Evolutionary conservation across 2,797 vertebrate species (phyloP).

Genomic region (Spheniscus humboldti): DNA sequence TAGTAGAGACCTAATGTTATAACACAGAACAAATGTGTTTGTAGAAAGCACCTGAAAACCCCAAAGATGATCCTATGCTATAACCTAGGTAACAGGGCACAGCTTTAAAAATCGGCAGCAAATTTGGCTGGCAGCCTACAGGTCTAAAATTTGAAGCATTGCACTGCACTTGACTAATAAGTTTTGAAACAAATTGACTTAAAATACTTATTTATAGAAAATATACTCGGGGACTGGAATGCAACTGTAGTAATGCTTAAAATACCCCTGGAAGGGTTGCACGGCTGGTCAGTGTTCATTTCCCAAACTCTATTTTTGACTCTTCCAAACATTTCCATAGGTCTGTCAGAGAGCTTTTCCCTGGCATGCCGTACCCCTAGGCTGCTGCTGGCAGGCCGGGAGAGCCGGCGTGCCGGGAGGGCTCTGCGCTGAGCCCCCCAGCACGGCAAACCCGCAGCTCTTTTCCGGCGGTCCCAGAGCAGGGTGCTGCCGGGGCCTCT

Average conservation of each 20-base stretch:
- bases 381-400: background rate
- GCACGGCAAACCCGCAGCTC: background rate
- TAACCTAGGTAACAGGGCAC: background rate
- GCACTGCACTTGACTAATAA: background rate
- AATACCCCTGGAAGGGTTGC: background rate
- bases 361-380: rapidly evolving
- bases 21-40: background rate
- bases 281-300: background rate
- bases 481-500: background rate
- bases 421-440: background rate
- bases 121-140: background rate
- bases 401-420: background rate
- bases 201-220: slow-evolving; percentile 22
- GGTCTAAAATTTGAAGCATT: background rate
- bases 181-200: background rate
- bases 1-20: background rate
- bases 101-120: background rate
- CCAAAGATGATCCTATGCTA: background rate
- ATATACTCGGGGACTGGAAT: background rate
- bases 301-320: background rate
- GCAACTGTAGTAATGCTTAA: background rate
- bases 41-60: background rate
- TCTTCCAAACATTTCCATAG: background rate
- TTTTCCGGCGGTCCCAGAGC: rapidly evolving
- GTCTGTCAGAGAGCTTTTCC: background rate